These are phyloP conservation scores for Carassius auratus DNA, from an alignment of 2,113 vertebrate genomes.

Conservation along the genomic window DNA sequence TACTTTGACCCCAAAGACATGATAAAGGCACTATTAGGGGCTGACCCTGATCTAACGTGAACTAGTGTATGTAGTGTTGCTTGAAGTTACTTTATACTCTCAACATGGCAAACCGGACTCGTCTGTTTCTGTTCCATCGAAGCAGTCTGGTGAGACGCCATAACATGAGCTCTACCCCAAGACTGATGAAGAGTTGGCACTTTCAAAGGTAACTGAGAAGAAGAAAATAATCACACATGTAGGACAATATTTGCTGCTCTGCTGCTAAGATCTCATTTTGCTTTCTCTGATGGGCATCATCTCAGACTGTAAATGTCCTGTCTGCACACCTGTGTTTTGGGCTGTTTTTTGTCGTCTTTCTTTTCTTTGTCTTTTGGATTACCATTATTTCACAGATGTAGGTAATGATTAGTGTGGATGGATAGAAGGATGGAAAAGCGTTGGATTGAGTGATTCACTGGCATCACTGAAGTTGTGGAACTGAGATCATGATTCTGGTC, in stretches of 20 bases:
- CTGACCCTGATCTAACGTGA: background rate
- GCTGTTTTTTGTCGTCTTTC: background rate
- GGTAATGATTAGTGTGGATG: background rate
- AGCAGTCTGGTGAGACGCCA: background rate
- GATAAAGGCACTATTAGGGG: conserved; percentile 48
- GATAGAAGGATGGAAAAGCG: conserved; percentile 2
- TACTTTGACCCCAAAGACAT: conserved; percentile 31
- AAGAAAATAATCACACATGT: background rate
- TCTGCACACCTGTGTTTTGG: conserved; percentile 11
- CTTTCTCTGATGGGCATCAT: background rate
- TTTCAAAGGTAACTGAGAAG: conserved; percentile 45
- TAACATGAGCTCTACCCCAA: conserved; percentile 40
- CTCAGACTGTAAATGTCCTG: background rate
- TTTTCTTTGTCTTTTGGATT: background rate
- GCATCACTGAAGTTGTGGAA: conserved; percentile 3
- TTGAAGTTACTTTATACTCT: background rate
- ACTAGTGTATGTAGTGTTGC: too few species aligned
- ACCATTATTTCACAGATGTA: background rate
- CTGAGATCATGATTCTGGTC: conserved; percentile 9
- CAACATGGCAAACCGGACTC: background rate
- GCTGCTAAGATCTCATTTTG: background rate
- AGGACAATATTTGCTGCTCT: conserved; percentile 14
- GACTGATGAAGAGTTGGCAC: conserved; percentile 46
- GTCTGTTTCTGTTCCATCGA: background rate
- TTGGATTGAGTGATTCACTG: conserved; percentile 12